Conservation (phyloP, 2,113 vertebrate species). For the Ictidomys tridecemlineatus region DNA sequence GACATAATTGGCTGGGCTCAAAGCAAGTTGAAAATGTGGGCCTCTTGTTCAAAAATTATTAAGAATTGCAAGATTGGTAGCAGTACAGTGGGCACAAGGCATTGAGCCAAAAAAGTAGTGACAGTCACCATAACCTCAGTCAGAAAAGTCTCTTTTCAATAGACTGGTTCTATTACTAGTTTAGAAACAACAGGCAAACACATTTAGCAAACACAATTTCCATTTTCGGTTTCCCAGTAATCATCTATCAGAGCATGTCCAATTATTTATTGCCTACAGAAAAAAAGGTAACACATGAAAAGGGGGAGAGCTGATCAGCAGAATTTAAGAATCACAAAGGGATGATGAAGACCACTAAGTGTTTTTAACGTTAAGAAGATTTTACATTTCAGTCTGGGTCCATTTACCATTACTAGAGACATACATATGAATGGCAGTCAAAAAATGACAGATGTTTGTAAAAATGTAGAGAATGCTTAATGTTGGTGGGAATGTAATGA, state of each 20-base stretch:
- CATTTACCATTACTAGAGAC: not conserved
- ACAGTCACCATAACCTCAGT: not conserved
- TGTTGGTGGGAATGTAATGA: not conserved
- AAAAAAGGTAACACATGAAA: not conserved
- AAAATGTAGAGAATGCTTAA: too few relatives aligned
- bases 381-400: not conserved
- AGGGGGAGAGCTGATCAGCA: not conserved
- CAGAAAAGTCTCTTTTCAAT: not conserved
- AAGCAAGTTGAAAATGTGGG: not conserved
- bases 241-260: not conserved
- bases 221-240: not conserved
- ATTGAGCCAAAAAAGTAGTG: not conserved
- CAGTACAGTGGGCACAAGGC: not conserved
- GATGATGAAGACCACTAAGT: not conserved
- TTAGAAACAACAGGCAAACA: not conserved
- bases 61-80: not conserved
- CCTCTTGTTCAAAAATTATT: not conserved
- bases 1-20: not conserved
- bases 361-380: not conserved
- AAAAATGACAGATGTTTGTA: not conserved
- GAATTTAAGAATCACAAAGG: not conserved
- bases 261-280: not conserved
- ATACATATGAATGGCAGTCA: not conserved
- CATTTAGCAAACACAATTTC: not conserved
- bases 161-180: not conserved